Conservation (phyloP, 37 sponge, comb jelly and placozoan species). For the Diacarnus erythraeanus region DNA sequence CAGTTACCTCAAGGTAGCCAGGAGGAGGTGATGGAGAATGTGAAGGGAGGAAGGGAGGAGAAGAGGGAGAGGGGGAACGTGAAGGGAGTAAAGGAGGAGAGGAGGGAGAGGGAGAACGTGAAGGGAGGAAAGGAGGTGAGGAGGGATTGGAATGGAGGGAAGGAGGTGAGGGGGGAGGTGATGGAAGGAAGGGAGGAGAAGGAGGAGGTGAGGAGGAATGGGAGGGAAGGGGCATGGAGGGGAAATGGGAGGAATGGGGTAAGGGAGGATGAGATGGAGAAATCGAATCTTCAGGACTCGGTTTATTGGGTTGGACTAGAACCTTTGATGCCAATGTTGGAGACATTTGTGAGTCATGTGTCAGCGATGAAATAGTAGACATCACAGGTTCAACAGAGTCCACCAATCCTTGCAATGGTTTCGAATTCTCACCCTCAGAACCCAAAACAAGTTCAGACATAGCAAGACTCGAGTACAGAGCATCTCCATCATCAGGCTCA, state of each 20-base stretch:
- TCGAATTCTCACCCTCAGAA: too few relatives aligned
- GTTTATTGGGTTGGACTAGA: too few relatives aligned
- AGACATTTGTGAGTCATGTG: too few relatives aligned
- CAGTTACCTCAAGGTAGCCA: background rate
- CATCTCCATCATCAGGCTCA: too few relatives aligned
- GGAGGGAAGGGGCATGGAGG: background rate
- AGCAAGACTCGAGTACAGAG: too few relatives aligned
- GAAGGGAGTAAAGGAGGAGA: background rate
- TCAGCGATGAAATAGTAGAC: too few relatives aligned
- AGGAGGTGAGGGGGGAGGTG: background rate
- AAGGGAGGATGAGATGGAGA: background rate
- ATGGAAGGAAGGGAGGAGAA: background rate
- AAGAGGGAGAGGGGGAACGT: background rate
- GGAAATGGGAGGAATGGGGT: background rate
- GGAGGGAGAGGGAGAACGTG: background rate
- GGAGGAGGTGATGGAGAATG: background rate
- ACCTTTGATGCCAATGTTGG: too few relatives aligned
- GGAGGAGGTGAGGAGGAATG: background rate
- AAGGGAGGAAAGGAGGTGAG: background rate
- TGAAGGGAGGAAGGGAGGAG: background rate
- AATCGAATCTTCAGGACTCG: background rate
- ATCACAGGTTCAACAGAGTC: too few relatives aligned
- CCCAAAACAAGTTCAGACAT: too few relatives aligned
- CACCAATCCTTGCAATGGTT: too few relatives aligned
- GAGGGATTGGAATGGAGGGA: background rate